Percentiles rank a stretch among this genome's conserved stretches.
phyloP scores from a whole-genome alignment of 37 sponge, comb jelly and placozoan genomes.

The Axinella damicornis region DNA sequence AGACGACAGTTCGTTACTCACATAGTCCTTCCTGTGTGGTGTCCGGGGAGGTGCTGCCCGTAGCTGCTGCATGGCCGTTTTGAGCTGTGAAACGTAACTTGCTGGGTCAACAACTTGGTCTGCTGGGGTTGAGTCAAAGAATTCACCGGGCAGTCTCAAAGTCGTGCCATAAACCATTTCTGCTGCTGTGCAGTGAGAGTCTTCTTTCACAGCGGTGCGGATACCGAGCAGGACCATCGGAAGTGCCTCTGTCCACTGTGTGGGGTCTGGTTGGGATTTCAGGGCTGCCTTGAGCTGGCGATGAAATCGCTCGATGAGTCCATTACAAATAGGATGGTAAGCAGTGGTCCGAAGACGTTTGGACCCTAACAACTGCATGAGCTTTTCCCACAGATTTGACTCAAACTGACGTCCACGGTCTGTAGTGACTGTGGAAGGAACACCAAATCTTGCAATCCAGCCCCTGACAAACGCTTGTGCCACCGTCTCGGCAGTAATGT shows the following conservation, averaged over 20 bases:
- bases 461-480: constrained; percentile 33
- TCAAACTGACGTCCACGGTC: constrained; percentile 57
- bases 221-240: constrained; percentile 52
- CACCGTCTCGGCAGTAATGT: constrained; percentile 51
- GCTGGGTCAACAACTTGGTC: background rate
- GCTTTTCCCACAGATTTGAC: constrained; percentile 34
- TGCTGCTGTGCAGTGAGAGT: constrained; percentile 48
- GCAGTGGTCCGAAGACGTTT: constrained; percentile 32
- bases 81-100: background rate
- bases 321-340: constrained; percentile 58
- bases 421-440: constrained; percentile 39
- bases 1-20: background rate
- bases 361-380: constrained; percentile 41
- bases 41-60: background rate
- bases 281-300: constrained; percentile 54
- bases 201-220: constrained; percentile 36
- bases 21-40: background rate
- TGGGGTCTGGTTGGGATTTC: constrained; percentile 20
- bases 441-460: constrained; percentile 59
- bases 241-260: constrained; percentile 31
- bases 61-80: background rate
- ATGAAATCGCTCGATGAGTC: constrained; percentile 47
- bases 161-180: constrained; percentile 31
- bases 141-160: constrained; percentile 52
- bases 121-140: background rate